Conservation (phyloP, 2,797 vertebrate species). For the Coluber constrictor region DNA sequence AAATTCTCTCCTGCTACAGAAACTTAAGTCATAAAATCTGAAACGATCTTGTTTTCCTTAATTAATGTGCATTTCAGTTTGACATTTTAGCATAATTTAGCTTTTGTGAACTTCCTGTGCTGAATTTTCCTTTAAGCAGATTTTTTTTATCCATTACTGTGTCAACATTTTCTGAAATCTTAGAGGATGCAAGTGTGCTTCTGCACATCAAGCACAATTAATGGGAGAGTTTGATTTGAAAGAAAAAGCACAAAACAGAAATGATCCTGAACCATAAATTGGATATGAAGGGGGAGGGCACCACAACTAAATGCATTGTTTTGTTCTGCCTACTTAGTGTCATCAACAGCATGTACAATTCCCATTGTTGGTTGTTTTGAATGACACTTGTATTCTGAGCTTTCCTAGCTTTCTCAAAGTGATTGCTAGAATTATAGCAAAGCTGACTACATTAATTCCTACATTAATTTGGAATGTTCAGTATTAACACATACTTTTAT, state of each 20-base stretch:
- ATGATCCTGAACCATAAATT: neutral
- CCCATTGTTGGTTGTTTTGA: constrained; percentile 54
- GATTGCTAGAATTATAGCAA: constrained; percentile 11
- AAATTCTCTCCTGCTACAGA: neutral
- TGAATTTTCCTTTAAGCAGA: neutral
- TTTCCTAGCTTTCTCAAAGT: constrained; percentile 14
- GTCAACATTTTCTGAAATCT: neutral
- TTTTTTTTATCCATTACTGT: neutral
- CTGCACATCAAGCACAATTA: constrained; percentile 7
- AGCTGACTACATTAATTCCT: neutral
- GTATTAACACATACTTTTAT: neutral
- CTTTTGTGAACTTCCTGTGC: neutral
- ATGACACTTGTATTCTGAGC: constrained; percentile 50
- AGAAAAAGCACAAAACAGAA: neutral
- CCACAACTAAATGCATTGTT: neutral
- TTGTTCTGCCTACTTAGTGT: constrained; percentile 21
- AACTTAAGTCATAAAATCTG: neutral
- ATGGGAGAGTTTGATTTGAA: neutral
- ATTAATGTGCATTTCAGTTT: neutral
- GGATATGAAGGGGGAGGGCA: neutral
- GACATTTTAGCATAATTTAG: neutral
- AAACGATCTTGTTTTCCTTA: neutral
- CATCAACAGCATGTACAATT: constrained; percentile 47
- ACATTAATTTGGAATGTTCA: constrained; percentile 9
- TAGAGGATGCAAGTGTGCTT: neutral